These are phyloP conservation scores for Eumeta japonica DNA, from an alignment of 1,140 invertebrate species.

Conservation along the genomic window DNA sequence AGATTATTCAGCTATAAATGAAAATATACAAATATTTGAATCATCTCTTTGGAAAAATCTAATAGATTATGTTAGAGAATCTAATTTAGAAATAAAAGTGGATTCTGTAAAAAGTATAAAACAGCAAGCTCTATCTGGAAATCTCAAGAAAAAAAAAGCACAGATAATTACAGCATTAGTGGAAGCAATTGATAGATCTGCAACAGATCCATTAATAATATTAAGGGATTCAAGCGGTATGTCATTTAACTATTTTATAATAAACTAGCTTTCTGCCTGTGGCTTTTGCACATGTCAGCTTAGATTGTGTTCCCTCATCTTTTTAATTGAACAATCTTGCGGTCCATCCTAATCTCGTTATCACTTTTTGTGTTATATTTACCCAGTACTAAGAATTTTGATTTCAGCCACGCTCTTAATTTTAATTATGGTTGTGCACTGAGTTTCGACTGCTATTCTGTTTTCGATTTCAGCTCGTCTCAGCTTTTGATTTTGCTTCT, in stretches of 20 bases:
- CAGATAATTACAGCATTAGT: constrained; percentile 35
- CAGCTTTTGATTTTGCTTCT: no score
- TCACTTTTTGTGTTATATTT: no score
- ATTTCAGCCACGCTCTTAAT: no score
- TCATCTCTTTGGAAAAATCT: constrained; percentile 36
- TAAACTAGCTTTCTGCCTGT: no score
- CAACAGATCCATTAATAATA: constrained; percentile 37
- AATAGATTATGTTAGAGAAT: constrained; percentile 24
- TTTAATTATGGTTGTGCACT: no score
- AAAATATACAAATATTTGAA: constrained; percentile 31
- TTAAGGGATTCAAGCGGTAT: constrained; percentile 39
- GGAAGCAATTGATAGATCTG: constrained; percentile 42
- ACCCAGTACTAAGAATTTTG: no score
- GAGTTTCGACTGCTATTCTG: no score
- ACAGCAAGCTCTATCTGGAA: constrained; percentile 29
- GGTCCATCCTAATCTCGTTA: no score
- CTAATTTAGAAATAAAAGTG: constrained; percentile 25
- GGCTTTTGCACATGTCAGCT: no score
- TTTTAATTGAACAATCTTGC: no score
- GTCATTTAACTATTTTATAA: constrained; percentile 8
- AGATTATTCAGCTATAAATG: constrained; percentile 30
- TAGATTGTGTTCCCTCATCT: no score
- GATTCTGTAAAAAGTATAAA: constrained; percentile 38
- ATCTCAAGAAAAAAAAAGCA: constrained; percentile 32
- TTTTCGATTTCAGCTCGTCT: no score